These are phyloP conservation scores for Petrocephalus zakoni DNA, from an alignment of 2,113 vertebrate species.

Conservation along the genomic window DNA sequence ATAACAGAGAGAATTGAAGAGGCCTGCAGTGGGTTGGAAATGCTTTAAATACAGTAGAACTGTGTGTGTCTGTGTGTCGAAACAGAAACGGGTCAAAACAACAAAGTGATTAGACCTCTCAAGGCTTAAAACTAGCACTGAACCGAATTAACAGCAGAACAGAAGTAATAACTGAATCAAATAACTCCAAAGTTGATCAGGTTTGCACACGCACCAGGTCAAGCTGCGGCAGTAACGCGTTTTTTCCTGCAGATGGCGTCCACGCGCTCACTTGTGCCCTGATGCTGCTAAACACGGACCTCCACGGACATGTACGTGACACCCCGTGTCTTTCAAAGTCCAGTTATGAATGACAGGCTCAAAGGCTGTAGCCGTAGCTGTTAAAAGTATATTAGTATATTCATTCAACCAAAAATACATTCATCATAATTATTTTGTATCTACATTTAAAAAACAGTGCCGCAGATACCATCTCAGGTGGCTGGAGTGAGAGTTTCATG, in stretches of 20 bases:
- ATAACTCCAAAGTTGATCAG: background rate
- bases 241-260: slow-evolving; percentile 62
- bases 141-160: background rate
- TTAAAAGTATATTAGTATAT: no score
- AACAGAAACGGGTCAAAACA: background rate
- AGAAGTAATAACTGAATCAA: background rate
- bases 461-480: no score
- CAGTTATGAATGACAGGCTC: no score
- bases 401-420: no score
- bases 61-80: background rate
- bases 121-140: background rate
- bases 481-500: no score
- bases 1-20: background rate
- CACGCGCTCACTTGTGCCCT: slow-evolving; percentile 85
- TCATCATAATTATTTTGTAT: no score
- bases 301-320: slow-evolving; percentile 83
- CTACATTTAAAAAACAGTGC: no score
- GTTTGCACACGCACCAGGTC: background rate
- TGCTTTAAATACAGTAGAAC: no score
- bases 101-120: background rate
- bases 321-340: background rate
- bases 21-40: no score
- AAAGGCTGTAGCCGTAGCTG: no score
- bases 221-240: background rate
- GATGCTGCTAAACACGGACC: slow-evolving; percentile 93